Conservation (phyloP, 2,797 vertebrate species). For the Pitangus sulphuratus region DNA sequence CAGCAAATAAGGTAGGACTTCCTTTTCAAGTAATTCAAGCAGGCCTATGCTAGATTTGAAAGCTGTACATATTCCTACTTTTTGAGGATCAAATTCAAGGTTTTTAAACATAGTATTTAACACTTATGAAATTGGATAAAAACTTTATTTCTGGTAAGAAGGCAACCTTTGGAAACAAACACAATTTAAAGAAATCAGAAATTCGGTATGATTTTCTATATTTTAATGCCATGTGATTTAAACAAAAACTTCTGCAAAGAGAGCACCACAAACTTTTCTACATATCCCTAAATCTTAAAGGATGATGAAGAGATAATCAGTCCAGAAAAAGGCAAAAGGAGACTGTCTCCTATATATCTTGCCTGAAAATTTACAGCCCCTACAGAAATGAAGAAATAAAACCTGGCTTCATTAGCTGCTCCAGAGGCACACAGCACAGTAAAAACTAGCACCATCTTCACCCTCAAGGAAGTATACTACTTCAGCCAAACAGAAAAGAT, state of each 20-base stretch:
- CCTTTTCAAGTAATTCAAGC: background rate
- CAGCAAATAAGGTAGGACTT: background rate
- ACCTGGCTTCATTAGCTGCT: background rate
- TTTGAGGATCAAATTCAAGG: background rate
- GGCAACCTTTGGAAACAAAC: background rate
- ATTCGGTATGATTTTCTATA: background rate
- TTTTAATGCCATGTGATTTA: background rate
- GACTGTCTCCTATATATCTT: background rate
- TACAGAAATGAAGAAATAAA: constrained; percentile 29
- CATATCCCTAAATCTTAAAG: background rate
- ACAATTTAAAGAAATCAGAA: background rate
- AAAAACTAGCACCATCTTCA: constrained; percentile 21
- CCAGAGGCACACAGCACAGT: background rate
- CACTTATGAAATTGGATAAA: background rate
- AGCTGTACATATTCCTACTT: background rate
- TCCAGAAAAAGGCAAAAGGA: background rate
- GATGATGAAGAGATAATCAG: background rate
- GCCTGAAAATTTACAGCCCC: background rate
- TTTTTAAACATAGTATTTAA: background rate
- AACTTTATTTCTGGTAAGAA: background rate
- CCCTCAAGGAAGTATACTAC: background rate
- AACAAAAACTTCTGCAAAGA: background rate
- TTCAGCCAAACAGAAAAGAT: constrained; percentile 40
- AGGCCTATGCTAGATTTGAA: background rate
- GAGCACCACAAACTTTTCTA: background rate